A percentile compares a stretch with the other conserved stretches of the same genome.
Conservation (phyloP, 1,140 invertebrate genomes). For the Helicoverpa zea region DNA sequence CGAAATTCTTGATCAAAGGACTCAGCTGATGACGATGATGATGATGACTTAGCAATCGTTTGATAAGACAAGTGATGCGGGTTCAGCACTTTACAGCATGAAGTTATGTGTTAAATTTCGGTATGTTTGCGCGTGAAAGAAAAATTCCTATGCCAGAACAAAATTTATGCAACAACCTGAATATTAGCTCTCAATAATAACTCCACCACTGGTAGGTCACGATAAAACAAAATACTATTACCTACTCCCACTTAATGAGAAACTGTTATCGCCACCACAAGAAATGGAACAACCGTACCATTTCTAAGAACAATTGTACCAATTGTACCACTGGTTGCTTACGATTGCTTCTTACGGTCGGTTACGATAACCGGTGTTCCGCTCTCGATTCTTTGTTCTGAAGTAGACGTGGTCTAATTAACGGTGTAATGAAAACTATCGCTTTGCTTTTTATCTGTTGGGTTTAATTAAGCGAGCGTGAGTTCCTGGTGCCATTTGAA, state of each 20-base stretch:
- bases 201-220: background rate
- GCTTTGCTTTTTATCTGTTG: slow-evolving; percentile 17
- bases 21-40: no score
- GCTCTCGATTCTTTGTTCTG: slow-evolving; percentile 25
- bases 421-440: slow-evolving; percentile 10
- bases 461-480: slow-evolving; percentile 17
- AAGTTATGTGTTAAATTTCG: no score
- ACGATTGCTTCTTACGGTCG: background rate
- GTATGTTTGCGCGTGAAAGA: no score
- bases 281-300: slow-evolving; percentile 4
- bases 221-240: slow-evolving; percentile 13
- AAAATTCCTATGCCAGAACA: no score
- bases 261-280: slow-evolving; percentile 12
- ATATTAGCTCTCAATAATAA: background rate
- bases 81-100: no score
- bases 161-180: no score
- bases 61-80: no score
- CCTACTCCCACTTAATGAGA: background rate
- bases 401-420: slow-evolving; percentile 36
- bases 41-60: no score
- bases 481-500: slow-evolving; percentile 16
- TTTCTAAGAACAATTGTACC: slow-evolving; percentile 20
- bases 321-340: background rate
- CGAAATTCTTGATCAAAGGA: no score
- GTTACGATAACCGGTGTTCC: slow-evolving; percentile 18